These are phyloP conservation scores for Nebria salina DNA, from an alignment of 2,888 invertebrate genomes.

Conservation along the genomic window DNA sequence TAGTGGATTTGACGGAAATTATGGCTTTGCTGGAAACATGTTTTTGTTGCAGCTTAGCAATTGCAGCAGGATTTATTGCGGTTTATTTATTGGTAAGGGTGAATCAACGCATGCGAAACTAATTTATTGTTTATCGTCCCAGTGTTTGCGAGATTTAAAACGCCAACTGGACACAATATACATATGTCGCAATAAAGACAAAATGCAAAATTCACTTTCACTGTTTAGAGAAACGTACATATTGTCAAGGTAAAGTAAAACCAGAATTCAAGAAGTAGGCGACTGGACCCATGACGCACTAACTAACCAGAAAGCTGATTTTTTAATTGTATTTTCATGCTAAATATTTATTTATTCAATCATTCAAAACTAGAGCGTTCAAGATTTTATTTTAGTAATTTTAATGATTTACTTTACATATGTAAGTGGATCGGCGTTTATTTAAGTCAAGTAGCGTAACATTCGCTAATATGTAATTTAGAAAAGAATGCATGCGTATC, in stretches of 20 bases:
- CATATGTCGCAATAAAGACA: constrained; percentile 40
- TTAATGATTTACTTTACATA: too few relatives aligned
- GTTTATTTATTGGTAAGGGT: constrained; percentile 62
- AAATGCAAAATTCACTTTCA: constrained; percentile 44
- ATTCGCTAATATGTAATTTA: not conserved
- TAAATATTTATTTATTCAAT: not conserved
- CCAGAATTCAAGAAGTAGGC: constrained; percentile 39
- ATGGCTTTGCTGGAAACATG: constrained; percentile 63
- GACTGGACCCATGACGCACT: not conserved
- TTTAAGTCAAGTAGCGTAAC: not conserved
- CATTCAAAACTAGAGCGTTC: too few relatives aligned
- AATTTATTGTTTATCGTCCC: too few relatives aligned
- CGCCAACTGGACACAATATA: constrained; percentile 16
- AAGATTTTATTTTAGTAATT: not conserved
- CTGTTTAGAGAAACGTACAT: constrained; percentile 40
- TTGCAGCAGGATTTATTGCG: constrained; percentile 63
- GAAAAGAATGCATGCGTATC: not conserved
- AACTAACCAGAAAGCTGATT: not conserved
- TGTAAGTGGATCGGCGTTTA: not conserved
- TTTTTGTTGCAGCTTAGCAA: constrained; percentile 63
- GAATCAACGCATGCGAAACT: not conserved
- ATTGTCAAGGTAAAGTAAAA: constrained; percentile 46
- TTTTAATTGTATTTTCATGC: not conserved
- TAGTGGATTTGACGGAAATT: constrained; percentile 44
- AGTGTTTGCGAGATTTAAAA: not conserved